Evolutionary conservation across 2,797 vertebrate species (phyloP).

Genomic region (Xenopus petersii): DNA sequence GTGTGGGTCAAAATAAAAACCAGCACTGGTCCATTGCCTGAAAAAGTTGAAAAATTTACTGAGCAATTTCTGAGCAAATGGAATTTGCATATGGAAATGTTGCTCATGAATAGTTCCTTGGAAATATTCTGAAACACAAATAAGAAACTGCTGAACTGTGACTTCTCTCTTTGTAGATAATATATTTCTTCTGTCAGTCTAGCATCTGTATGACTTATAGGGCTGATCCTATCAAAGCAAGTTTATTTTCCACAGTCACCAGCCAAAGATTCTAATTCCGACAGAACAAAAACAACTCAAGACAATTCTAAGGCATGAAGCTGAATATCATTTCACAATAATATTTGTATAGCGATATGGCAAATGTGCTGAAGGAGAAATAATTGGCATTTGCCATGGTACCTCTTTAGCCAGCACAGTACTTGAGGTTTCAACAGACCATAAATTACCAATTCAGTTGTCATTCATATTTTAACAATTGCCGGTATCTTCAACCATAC

Average conservation of each 20-base stretch:
- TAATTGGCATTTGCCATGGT: neutral
- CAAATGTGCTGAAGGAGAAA: neutral
- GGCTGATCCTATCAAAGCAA: conserved; percentile 31
- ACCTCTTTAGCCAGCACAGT: too few species aligned
- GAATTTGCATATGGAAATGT: conserved; percentile 23
- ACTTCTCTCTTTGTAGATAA: conserved; percentile 39
- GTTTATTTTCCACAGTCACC: conserved; percentile 26
- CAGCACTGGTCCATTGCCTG: neutral
- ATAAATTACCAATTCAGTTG: too few species aligned
- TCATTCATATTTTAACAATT: too few species aligned
- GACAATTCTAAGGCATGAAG: conserved; percentile 25
- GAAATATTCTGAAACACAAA: conserved; percentile 37
- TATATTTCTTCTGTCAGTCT: conserved; percentile 35
- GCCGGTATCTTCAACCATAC: too few species aligned
- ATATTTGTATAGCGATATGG: too few species aligned
- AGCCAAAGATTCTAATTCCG: conserved; percentile 21
- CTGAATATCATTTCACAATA: conserved; percentile 15
- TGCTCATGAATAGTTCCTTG: conserved; percentile 27
- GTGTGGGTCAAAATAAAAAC: too few species aligned
- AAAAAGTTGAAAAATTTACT: neutral
- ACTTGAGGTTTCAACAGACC: too few species aligned
- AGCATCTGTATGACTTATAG: conserved; percentile 27
- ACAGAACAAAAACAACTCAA: conserved; percentile 28
- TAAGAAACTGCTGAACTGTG: conserved; percentile 43
- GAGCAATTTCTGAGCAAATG: conserved; percentile 23